phyloP scores from a whole-genome alignment of 2,113 vertebrate genomes.

The Physeter macrocephalus region DNA sequence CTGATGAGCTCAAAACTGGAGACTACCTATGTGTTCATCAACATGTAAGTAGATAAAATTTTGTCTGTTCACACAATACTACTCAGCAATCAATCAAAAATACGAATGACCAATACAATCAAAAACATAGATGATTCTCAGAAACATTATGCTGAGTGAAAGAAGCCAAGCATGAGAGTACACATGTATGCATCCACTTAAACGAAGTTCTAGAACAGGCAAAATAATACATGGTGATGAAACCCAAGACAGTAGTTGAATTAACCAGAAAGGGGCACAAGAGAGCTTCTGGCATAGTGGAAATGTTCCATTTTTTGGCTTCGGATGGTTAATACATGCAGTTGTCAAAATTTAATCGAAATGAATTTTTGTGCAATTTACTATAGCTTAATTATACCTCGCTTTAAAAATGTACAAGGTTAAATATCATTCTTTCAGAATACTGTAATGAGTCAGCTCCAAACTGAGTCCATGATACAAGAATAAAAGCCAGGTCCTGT shows the following conservation, averaged over 20 bases:
- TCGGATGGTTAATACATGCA: neutral
- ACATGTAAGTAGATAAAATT: neutral
- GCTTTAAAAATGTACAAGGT: neutral
- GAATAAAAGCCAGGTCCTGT: neutral
- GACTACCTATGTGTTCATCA: neutral
- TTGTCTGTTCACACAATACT: neutral
- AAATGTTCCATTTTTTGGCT: neutral
- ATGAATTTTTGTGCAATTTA: neutral
- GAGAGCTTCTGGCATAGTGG: neutral
- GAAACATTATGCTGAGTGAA: neutral
- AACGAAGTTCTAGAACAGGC: neutral
- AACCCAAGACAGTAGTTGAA: conserved; percentile 3
- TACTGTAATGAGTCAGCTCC: neutral
- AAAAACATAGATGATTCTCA: neutral
- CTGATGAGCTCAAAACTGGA: neutral
- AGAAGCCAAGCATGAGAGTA: neutral
- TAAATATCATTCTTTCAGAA: conserved; percentile 14
- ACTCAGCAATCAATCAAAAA: neutral
- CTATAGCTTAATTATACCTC: neutral
- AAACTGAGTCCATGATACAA: neutral
- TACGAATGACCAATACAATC: neutral
- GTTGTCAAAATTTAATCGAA: neutral
- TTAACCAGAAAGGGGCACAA: neutral
- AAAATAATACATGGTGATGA: neutral
- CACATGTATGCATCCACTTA: neutral